These are phyloP conservation scores for Luscinia megarhynchos DNA, from an alignment of 2,797 vertebrate genomes.

Conservation along the genomic window DNA sequence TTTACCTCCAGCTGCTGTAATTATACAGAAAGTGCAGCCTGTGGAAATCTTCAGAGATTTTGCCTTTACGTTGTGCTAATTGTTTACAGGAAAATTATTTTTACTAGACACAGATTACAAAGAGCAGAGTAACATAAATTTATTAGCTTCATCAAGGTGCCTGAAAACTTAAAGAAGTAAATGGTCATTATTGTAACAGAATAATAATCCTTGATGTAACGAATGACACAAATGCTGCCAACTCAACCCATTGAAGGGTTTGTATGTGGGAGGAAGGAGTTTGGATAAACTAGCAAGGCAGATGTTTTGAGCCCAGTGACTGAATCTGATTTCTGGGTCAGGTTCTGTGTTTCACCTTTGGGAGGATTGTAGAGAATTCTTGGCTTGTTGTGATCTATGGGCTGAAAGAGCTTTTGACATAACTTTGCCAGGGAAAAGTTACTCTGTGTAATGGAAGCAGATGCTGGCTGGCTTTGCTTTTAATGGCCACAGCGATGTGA, in stretches of 20 bases:
- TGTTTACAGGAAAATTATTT: slow-evolving; percentile 24
- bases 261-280: not conserved
- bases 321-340: not conserved
- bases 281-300: not conserved
- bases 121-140: not conserved
- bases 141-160: slow-evolving; percentile 7
- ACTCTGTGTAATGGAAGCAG: not conserved
- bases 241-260: not conserved
- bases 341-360: not conserved
- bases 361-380: not conserved
- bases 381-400: not conserved
- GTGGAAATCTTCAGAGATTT: slow-evolving; percentile 11
- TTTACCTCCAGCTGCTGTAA: not conserved
- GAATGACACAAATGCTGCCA: not conserved
- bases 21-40: not conserved
- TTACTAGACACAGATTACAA: not conserved
- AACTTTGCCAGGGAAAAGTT: not conserved
- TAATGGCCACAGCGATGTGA: not conserved
- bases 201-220: not conserved
- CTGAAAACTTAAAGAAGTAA: not conserved
- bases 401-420: not conserved
- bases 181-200: not conserved
- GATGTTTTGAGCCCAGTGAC: not conserved
- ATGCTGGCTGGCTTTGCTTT: not conserved
- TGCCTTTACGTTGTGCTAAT: slow-evolving; percentile 19